Evolutionary conservation across 2,113 vertebrate species (phyloP).

Genomic region (Poicephalus gulielmi): DNA sequence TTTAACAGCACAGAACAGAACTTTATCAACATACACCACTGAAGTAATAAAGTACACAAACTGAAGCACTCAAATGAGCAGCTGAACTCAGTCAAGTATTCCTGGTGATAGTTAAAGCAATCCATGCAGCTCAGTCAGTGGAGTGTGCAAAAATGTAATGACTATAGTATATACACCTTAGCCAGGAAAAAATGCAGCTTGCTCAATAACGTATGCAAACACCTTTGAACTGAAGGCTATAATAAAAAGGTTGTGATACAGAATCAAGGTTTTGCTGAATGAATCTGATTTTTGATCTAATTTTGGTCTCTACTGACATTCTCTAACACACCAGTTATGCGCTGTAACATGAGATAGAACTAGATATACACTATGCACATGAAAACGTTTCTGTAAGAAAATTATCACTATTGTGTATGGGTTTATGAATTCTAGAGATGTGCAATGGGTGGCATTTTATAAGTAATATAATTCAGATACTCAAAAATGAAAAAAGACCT

Average conservation of each 20-base stretch:
- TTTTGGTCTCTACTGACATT: not conserved
- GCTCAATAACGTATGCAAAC: conserved; percentile 57
- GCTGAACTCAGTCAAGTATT: conserved; percentile 31
- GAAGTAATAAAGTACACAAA: conserved; percentile 47
- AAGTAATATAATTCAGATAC: not conserved
- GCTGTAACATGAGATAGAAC: not conserved
- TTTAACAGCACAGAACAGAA: conserved; percentile 17
- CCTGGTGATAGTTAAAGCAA: conserved; percentile 17
- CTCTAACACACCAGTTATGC: not conserved
- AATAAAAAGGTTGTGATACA: conserved; percentile 19
- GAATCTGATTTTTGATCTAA: not conserved
- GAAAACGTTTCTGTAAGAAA: not conserved
- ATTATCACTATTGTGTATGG: not conserved
- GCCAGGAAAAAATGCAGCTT: conserved; percentile 35
- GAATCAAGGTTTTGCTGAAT: conserved; percentile 12
- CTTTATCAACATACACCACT: conserved; percentile 43
- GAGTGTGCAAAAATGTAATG: conserved; percentile 52
- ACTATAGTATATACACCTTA: not conserved
- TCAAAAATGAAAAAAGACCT: not conserved
- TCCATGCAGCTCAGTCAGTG: conserved; percentile 22
- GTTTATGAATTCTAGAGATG: not conserved
- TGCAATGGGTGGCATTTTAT: not conserved
- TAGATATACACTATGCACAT: not conserved
- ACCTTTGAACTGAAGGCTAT: not conserved
- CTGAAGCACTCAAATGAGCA: not conserved